A percentile compares a stretch with the other conserved stretches of the same genome.
These are phyloP conservation scores for Campoplex capitator DNA, from an alignment of 2,888 invertebrate species.

Conservation along the genomic window DNA sequence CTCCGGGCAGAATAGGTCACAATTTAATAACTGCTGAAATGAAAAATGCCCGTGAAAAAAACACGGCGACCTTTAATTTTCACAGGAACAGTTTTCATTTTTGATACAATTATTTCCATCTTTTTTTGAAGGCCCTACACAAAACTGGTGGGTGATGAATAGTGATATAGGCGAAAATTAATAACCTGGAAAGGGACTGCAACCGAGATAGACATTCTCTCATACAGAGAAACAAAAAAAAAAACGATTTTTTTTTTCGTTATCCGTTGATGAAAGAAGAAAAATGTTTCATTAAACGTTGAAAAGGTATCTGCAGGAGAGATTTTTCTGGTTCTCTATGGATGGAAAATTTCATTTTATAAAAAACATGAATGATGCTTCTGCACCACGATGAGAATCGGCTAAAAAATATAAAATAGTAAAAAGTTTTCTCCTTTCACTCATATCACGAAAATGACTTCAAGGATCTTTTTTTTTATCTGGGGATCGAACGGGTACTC, in stretches of 20 bases:
- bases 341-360: too few relatives aligned
- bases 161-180: not conserved
- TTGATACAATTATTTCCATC: not conserved
- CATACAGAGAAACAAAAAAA: not conserved
- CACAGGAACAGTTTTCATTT: not conserved
- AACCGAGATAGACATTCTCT: not conserved
- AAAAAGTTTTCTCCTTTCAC: not conserved
- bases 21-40: slow-evolving; percentile 36
- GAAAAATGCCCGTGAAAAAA: not conserved
- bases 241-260: not conserved
- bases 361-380: too few relatives aligned
- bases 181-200: not conserved
- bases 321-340: too few relatives aligned
- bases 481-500: not conserved
- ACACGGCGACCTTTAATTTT: not conserved
- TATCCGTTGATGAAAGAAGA: not conserved
- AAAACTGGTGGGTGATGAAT: not conserved
- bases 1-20: not conserved
- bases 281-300: too few relatives aligned
- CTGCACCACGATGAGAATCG: too few relatives aligned
- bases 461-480: not conserved
- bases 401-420: not conserved
- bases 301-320: too few relatives aligned
- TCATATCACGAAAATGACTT: not conserved
- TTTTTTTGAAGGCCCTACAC: not conserved